A percentile compares a stretch with the other conserved stretches of the same genome.
These are phyloP conservation scores for Champsocephalus esox DNA, from an alignment of 2,797 vertebrate genomes.

Conservation along the genomic window DNA sequence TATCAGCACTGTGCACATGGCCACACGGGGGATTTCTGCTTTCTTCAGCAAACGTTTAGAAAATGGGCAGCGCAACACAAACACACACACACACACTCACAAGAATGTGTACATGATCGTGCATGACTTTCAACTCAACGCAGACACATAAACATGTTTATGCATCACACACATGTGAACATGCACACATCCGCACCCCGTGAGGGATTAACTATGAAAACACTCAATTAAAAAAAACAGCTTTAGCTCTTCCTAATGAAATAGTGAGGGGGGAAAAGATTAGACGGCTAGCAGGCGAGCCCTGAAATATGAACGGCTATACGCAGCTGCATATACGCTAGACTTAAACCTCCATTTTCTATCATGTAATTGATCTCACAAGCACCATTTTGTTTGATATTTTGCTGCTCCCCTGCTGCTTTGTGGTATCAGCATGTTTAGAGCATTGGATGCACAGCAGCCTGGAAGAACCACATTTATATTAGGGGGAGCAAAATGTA, in stretches of 20 bases:
- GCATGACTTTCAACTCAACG: conserved; percentile 24
- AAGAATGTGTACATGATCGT: neutral
- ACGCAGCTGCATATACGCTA: conserved; percentile 67
- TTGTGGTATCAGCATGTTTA: conserved; percentile 78
- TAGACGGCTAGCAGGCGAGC: conserved; percentile 62
- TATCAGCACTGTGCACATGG: conserved; percentile 61
- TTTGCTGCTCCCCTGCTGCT: conserved; percentile 69
- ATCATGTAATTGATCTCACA: conserved; percentile 83
- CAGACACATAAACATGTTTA: conserved; percentile 7
- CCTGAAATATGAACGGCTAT: conserved; percentile 73
- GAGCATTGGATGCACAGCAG: conserved; percentile 60
- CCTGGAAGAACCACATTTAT: conserved; percentile 64
- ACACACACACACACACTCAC: neutral
- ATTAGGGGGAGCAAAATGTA: conserved; percentile 50
- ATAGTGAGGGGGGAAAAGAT: conserved; percentile 68
- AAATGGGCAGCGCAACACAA: conserved; percentile 16
- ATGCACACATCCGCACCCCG: conserved; percentile 38
- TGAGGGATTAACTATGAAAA: conserved; percentile 71
- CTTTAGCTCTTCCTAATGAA: conserved; percentile 68
- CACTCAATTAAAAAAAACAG: conserved; percentile 70
- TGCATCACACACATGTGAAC: conserved; percentile 44
- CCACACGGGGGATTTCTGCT: conserved; percentile 57
- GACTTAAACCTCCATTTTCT: conserved; percentile 84
- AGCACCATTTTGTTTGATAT: conserved; percentile 86
- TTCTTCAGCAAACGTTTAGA: conserved; percentile 58